Evolutionary conservation across 2,888 invertebrate species (phyloP).

Genomic region (Phytoseiulus persimilis): DNA sequence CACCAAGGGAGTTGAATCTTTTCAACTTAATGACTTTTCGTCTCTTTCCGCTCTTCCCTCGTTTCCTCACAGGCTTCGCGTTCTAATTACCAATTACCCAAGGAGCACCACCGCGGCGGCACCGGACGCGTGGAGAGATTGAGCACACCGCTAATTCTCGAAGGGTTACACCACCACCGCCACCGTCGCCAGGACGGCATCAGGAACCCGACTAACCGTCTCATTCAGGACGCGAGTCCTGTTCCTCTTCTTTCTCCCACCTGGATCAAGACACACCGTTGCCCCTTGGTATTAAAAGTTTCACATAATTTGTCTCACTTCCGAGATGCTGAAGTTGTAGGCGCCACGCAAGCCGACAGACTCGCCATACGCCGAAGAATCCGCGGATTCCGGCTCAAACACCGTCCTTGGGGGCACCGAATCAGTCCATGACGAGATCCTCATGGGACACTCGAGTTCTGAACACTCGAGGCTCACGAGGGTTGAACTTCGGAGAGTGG

Average conservation of each 20-base stretch:
- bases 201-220: background rate
- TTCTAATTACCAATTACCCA: constrained; percentile 38
- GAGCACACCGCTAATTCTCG: constrained; percentile 26
- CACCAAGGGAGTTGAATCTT: constrained; percentile 32
- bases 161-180: constrained; percentile 22
- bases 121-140: background rate
- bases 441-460: background rate
- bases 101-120: background rate
- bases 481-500: too few relatives aligned
- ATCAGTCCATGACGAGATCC: background rate
- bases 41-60: constrained; percentile 29
- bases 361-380: background rate
- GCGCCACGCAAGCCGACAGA: too few relatives aligned
- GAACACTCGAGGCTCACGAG: background rate
- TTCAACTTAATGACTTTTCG: constrained; percentile 35
- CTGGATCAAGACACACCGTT: background rate
- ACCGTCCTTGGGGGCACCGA: background rate
- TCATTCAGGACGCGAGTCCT: background rate
- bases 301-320: constrained; percentile 38
- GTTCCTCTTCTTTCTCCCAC: background rate
- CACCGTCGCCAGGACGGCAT: background rate
- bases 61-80: background rate
- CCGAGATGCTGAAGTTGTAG: background rate
- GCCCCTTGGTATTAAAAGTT: constrained; percentile 21
- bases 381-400: background rate